Evolutionary conservation across 2,797 vertebrate species (phyloP).

Genomic region (Sebastes matsubarae): DNA sequence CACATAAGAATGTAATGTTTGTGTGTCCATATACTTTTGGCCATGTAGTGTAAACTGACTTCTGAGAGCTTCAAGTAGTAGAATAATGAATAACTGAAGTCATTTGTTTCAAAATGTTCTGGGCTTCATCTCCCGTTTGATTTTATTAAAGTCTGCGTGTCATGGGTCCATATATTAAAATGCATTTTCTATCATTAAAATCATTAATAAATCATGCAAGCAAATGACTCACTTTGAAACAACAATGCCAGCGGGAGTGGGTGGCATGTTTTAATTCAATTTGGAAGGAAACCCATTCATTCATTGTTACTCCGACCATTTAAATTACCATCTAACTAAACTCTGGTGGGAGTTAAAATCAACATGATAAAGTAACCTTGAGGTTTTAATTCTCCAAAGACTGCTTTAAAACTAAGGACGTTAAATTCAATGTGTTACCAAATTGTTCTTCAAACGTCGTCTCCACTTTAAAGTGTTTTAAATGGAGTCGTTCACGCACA

Average conservation of each 20-base stretch:
- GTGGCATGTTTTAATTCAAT: constrained; percentile 10
- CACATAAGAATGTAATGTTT: not conserved
- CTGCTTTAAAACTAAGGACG: not conserved
- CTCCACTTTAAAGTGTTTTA: not conserved
- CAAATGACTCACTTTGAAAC: not conserved
- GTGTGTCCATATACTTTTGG: not conserved
- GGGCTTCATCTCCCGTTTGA: not conserved
- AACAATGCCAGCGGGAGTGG: not conserved
- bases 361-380: not conserved
- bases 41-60: not conserved
- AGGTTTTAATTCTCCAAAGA: not conserved
- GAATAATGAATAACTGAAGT: not conserved
- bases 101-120: not conserved
- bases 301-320: not conserved
- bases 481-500: not conserved
- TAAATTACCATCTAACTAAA: not conserved
- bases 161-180: constrained; percentile 1
- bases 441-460: not conserved
- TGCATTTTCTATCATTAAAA: not conserved
- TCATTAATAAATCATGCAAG: not conserved
- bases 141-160: not conserved
- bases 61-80: not conserved
- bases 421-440: not conserved
- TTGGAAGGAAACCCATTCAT: constrained; percentile 14
- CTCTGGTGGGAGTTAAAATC: not conserved